These are phyloP conservation scores for Plagodis pulveraria DNA, from an alignment of 2,888 invertebrate species.

Conservation along the genomic window DNA sequence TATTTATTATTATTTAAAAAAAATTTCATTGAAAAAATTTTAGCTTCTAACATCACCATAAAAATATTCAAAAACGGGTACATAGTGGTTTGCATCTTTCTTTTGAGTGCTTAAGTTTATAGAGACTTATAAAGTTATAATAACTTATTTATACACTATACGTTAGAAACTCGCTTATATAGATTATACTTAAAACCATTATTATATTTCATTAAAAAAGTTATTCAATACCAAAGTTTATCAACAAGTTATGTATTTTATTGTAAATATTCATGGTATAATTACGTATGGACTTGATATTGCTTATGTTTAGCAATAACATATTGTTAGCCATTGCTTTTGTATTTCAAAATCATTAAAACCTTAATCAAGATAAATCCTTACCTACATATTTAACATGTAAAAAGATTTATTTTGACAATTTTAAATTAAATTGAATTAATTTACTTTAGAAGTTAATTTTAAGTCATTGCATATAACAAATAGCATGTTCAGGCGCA, in stretches of 20 bases:
- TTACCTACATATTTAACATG: constrained; percentile 49
- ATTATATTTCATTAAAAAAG: neutral
- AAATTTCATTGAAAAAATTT: too few species aligned
- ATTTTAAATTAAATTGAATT: constrained; percentile 16
- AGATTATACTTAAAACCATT: neutral
- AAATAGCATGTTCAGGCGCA: constrained; percentile 39
- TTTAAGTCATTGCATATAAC: constrained; percentile 29
- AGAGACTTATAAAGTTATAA: too few species aligned
- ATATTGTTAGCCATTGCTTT: too few species aligned
- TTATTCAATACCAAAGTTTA: neutral
- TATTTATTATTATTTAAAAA: too few species aligned
- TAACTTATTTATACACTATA: neutral
- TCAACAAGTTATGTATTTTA: neutral
- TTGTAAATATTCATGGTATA: too few species aligned
- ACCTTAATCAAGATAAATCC: neutral
- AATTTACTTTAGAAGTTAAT: constrained; percentile 32
- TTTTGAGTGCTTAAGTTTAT: too few species aligned
- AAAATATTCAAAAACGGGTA: too few species aligned
- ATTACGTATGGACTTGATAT: too few species aligned
- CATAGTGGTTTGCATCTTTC: too few species aligned
- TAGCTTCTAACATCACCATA: too few species aligned
- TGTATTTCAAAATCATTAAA: too few species aligned
- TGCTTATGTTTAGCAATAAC: too few species aligned
- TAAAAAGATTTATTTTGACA: constrained; percentile 38
- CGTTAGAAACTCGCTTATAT: neutral